Conservation (phyloP, 2,113 vertebrate species). For the Clarias batrachus region DNA sequence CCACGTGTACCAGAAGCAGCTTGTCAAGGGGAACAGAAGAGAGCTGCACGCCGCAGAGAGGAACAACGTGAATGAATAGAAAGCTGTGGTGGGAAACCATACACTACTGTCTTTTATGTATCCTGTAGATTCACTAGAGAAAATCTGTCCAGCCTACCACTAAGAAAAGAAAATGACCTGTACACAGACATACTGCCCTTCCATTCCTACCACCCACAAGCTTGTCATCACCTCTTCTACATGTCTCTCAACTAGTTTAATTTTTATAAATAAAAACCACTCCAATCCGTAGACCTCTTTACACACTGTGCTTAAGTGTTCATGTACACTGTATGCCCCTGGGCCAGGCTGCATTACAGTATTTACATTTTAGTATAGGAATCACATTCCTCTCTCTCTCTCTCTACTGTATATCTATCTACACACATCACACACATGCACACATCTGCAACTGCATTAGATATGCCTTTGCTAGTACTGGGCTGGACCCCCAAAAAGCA, state of each 20-base stretch:
- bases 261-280: constrained; percentile 3
- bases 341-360: neutral
- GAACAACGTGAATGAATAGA: neutral
- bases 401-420: too few species aligned
- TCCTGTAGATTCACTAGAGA: neutral
- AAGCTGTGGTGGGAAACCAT: constrained; percentile 20
- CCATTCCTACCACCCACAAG: neutral
- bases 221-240: neutral
- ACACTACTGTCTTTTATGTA: neutral
- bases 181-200: neutral
- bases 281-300: neutral
- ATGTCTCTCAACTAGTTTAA: neutral
- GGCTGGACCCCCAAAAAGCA: too few species aligned
- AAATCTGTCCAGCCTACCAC: neutral
- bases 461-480: too few species aligned
- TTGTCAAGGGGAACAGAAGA: constrained; percentile 1
- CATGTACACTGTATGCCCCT: neutral
- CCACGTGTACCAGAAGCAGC: neutral
- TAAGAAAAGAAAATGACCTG: constrained; percentile 3
- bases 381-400: neutral
- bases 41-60: neutral
- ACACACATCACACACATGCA: too few species aligned
- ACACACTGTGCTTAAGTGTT: neutral
- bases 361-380: constrained; percentile 1
- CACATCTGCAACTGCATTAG: too few species aligned